Conservation (phyloP, 2,113 vertebrate species). For the Nipponia nippon region DNA sequence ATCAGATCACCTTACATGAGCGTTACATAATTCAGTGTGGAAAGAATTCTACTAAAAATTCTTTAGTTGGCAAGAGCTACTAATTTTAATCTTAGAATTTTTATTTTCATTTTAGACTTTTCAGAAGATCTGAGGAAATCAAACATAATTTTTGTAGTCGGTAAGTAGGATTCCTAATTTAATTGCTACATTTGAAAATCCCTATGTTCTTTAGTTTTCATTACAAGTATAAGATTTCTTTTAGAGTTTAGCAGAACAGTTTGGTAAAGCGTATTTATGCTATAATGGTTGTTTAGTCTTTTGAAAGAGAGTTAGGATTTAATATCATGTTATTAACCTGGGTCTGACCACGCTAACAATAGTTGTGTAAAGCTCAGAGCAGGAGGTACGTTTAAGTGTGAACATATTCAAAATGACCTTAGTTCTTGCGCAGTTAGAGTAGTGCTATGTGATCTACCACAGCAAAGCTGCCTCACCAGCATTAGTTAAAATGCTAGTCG, state of each 20-base stretch:
- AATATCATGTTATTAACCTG: neutral
- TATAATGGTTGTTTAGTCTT: neutral
- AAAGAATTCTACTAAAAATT: neutral
- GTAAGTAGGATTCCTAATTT: constrained; percentile 74
- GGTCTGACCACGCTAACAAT: neutral
- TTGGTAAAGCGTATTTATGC: neutral
- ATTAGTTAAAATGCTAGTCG: neutral
- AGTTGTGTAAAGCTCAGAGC: neutral
- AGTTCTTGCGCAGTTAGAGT: neutral
- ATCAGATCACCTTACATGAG: neutral
- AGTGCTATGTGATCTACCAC: neutral
- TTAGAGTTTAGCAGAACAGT: neutral
- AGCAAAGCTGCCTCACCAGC: neutral
- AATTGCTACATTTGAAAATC: neutral
- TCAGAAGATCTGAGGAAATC: constrained; percentile 83
- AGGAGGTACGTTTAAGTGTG: neutral
- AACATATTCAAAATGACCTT: neutral
- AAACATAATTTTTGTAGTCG: constrained; percentile 91
- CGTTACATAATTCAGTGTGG: neutral
- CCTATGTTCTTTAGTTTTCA: neutral
- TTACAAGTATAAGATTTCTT: neutral
- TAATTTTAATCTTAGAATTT: neutral
- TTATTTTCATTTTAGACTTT: constrained; percentile 70
- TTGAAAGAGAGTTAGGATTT: neutral
- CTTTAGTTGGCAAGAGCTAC: too few species aligned